phyloP scores from a whole-genome alignment of 2,797 vertebrate genomes.

The Pyrocephalus nanus region DNA sequence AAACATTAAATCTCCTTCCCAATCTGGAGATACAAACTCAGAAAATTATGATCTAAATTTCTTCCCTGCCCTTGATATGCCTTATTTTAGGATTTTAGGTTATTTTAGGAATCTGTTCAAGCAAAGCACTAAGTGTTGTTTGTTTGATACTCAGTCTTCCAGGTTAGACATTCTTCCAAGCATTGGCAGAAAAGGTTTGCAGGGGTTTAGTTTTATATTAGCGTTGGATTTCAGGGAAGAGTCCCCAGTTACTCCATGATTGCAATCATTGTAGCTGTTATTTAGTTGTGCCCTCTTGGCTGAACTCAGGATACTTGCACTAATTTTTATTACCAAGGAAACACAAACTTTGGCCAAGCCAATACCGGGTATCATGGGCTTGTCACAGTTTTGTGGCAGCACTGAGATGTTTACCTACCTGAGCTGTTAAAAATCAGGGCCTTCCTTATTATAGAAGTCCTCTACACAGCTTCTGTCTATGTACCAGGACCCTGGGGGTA shows the following conservation, averaged over 20 bases:
- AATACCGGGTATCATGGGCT: neutral
- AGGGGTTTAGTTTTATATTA: neutral
- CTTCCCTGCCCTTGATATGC: neutral
- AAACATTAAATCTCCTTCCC: neutral
- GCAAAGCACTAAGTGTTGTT: accelerated
- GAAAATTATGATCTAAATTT: neutral
- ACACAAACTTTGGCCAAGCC: neutral
- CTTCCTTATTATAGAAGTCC: neutral
- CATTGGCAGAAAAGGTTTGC: neutral
- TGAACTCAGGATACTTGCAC: neutral
- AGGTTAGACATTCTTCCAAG: neutral
- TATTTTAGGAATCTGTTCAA: neutral
- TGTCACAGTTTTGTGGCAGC: neutral
- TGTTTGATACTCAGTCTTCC: neutral
- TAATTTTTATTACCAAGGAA: neutral
- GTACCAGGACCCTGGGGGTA: accelerated
- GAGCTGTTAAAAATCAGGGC: neutral
- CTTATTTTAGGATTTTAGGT: neutral
- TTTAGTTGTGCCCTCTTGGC: neutral
- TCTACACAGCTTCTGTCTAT: neutral
- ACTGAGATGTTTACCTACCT: neutral
- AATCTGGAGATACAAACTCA: neutral
- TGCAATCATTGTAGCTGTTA: neutral
- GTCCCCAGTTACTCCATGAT: neutral
- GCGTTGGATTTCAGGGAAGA: neutral